Conservation (phyloP, 2,797 vertebrate species). For the Ctenopoma kingsleyae region DNA sequence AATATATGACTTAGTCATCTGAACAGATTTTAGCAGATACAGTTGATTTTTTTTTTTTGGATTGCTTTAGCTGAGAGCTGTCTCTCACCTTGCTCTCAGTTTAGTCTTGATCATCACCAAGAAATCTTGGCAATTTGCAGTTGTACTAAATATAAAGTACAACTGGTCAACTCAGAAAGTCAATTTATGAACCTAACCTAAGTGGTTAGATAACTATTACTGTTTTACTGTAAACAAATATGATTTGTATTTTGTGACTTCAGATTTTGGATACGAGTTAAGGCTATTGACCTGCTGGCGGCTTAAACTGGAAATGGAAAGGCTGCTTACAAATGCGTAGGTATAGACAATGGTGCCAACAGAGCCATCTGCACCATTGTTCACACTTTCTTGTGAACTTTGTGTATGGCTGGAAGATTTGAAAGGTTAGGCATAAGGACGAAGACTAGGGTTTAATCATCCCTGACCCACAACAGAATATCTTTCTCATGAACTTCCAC, state of each 20-base stretch:
- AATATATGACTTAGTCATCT: conserved; percentile 13
- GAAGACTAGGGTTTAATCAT: no score
- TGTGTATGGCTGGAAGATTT: no score
- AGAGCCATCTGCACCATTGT: no score
- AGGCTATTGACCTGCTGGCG: background rate
- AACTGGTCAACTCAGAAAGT: background rate
- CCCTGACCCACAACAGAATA: no score
- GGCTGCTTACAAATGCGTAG: no score
- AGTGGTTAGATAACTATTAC: background rate
- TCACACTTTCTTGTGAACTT: no score
- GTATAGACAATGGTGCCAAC: no score
- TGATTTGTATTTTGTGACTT: background rate
- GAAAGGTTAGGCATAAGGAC: no score
- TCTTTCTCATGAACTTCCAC: no score
- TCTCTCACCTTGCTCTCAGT: background rate
- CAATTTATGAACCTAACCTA: background rate
- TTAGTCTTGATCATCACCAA: background rate
- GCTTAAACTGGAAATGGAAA: no score
- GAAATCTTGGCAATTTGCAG: background rate
- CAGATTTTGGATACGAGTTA: background rate
- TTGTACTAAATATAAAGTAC: background rate
- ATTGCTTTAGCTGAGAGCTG: background rate
- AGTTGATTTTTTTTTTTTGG: conserved; percentile 14
- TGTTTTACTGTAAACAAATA: background rate
- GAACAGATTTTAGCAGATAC: conserved; percentile 24